Conservation (phyloP, 1,140 invertebrate genomes). For the Euschistus heros region DNA sequence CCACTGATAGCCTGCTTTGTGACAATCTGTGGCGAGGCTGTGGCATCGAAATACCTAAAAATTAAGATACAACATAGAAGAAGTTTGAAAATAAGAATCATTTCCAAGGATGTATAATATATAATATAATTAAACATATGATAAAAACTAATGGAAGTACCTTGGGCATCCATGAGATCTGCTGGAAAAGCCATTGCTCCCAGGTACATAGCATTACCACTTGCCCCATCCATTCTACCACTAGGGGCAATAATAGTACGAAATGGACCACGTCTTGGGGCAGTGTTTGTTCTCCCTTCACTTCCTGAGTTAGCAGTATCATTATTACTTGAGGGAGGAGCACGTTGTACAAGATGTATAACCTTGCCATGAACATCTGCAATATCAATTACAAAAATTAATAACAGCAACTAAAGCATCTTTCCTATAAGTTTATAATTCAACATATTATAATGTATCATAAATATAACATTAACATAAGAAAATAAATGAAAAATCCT, state of each 20-base stretch:
- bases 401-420: neutral
- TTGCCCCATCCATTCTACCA: constrained; percentile 7
- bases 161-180: constrained; percentile 44
- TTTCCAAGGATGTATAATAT: too few relatives aligned
- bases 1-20: constrained; percentile 36
- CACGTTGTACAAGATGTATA: constrained; percentile 83
- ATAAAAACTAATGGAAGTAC: constrained; percentile 25
- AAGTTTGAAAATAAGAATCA: too few relatives aligned
- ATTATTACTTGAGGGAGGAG: constrained; percentile 41
- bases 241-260: constrained; percentile 16
- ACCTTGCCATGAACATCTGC: constrained; percentile 85
- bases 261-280: constrained; percentile 2
- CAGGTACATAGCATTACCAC: constrained; percentile 46
- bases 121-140: too few relatives aligned
- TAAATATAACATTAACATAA: too few relatives aligned
- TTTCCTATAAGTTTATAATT: neutral
- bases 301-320: constrained; percentile 21
- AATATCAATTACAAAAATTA: constrained; percentile 19
- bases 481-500: too few relatives aligned
- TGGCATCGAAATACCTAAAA: constrained; percentile 34
- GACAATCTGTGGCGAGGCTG: constrained; percentile 37
- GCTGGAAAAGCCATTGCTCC: constrained; percentile 52
- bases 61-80: neutral
- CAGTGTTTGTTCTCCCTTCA: neutral
- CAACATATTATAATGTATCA: neutral